phyloP scores from a whole-genome alignment of 2,888 invertebrate species.

The Azorinus chamasolen region DNA sequence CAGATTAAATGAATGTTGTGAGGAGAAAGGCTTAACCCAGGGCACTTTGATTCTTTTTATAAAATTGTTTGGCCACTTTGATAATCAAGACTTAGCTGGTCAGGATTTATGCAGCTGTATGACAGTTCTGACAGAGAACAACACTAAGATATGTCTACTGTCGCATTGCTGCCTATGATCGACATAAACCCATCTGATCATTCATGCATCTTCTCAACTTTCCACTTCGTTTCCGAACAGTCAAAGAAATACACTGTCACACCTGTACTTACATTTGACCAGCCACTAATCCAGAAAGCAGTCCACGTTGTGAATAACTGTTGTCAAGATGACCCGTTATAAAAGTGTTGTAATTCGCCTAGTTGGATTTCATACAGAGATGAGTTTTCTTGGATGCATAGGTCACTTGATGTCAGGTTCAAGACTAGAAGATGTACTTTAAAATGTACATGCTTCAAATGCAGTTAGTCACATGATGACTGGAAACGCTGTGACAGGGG shows the following conservation, averaged over 20 bases:
- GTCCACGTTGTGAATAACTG: background rate
- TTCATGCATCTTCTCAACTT: conserved; percentile 58
- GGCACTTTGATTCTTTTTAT: conserved; percentile 31
- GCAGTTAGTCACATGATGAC: conserved; percentile 65
- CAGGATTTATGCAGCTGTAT: conserved; percentile 49
- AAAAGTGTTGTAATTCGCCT: conserved; percentile 27
- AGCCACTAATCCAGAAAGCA: conserved; percentile 45
- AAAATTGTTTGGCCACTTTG: conserved; percentile 32
- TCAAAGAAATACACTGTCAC: conserved; percentile 25
- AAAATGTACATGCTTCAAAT: conserved; percentile 43
- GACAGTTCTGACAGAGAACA: background rate
- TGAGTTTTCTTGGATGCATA: conserved; percentile 69
- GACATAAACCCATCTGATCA: conserved; percentile 66
- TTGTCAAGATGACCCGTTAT: background rate
- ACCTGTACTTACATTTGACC: conserved; percentile 57
- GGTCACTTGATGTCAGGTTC: conserved; percentile 40
- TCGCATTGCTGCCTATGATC: conserved; percentile 65
- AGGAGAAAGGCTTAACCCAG: background rate
- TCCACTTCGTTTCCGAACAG: conserved; percentile 57
- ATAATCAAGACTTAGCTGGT: conserved; percentile 36
- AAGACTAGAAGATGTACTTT: conserved; percentile 36
- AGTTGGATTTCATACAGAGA: conserved; percentile 50
- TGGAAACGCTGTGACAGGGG: conserved; percentile 67
- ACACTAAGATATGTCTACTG: conserved; percentile 5
- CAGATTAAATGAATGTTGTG: background rate